These are phyloP conservation scores for Brachyptera risi DNA, from an alignment of 2,888 invertebrate species.

Conservation along the genomic window DNA sequence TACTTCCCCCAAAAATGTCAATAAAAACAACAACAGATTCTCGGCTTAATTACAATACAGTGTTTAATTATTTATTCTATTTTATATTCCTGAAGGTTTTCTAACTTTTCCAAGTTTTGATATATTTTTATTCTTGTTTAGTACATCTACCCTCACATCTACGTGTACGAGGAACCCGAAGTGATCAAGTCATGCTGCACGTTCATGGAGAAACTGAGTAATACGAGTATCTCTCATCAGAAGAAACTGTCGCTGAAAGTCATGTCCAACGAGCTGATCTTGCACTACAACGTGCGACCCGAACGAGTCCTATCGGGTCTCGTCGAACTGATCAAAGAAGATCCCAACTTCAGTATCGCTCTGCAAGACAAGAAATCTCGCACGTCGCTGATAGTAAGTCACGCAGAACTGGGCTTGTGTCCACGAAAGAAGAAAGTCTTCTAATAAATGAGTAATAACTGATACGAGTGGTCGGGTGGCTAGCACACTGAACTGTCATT, in stretches of 20 bases:
- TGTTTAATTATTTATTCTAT: no score
- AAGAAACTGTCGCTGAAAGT: slow-evolving; percentile 62
- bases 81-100: no score
- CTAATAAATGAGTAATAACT: no score
- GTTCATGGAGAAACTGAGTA: slow-evolving; percentile 58
- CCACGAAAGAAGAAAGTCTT: no score
- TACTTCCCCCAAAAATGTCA: no score
- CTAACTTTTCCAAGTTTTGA: neutral
- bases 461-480: no score
- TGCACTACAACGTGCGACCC: slow-evolving; percentile 60
- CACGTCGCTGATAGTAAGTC: slow-evolving; percentile 3
- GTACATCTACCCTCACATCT: slow-evolving; percentile 65
- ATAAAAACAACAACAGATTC: no score
- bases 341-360: slow-evolving; percentile 44
- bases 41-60: no score
- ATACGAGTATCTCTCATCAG: slow-evolving; percentile 52
- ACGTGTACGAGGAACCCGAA: slow-evolving; percentile 57
- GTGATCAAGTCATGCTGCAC: slow-evolving; percentile 57
- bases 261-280: slow-evolving; percentile 60
- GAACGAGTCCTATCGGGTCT: slow-evolving; percentile 58
- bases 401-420: no score
- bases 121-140: slow-evolving; percentile 20
- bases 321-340: slow-evolving; percentile 55
- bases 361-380: neutral
- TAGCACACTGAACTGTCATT: no score